Evolutionary conservation across 2,797 vertebrate species (phyloP), one percentile per base, ranked within the genome.

Genomic region (Coendou prehensilis): DNA sequence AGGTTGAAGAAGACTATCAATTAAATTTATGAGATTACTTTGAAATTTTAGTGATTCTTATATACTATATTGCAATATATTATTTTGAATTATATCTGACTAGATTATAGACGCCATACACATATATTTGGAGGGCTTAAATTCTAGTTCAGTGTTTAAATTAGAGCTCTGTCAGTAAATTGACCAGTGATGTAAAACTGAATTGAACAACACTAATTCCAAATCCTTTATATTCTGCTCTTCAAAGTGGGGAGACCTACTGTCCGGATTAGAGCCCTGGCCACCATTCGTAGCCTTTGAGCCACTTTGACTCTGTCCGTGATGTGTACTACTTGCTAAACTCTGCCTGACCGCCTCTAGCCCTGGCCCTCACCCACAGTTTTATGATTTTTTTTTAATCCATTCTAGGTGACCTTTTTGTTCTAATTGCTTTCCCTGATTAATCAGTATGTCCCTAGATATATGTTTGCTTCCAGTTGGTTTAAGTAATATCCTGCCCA

Each of bases 371-470:
- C 6, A 20, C 26, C 26, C 82, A 86, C 6, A 67, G 37, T 57
- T 91, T 81, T 69, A 78, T 81, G 37, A 57, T 67, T 94, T 94
- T 94, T 87, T 83, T 71, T 56, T 2, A 6, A 91, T 54, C 52
- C 8, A 80, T 28, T 61, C 56, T 59, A 67, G 33, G 41, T 94
- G n/a, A 93, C 26, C 79, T 91, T 67, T 93, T 37, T 37, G 18
- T 83, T 95, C 50, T 83, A 20, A 85, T 5, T 64, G 28, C 47
- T 69, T 64, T 93, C 57, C 54, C 23, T n/a, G 41, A 41, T 63
- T 89, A 76, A 78, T 89, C 6, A 1, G 20, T 79, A 79, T 18
- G 26, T 45, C n/a, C 45, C 11, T 79, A 82, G 56, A 37, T 63
- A 30, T 22, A 23, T 15, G 9, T 93, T 9, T 71, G 33, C 9